Base-by-base conservation (phyloP, 2,113 vertebrate species). In the Cynoglossus semilaevis region DNA sequence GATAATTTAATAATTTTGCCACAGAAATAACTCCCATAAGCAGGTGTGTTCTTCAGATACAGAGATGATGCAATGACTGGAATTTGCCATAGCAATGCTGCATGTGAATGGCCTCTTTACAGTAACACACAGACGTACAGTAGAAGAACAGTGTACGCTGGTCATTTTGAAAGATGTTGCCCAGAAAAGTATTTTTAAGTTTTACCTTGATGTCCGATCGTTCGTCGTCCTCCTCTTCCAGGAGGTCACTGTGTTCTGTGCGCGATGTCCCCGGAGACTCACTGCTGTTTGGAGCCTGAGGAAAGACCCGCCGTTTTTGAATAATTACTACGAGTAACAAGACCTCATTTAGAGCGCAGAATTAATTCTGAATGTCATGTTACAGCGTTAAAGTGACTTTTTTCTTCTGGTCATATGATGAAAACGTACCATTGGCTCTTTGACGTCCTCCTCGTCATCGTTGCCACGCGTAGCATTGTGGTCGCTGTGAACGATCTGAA, bases 261-360 rank as follows among this genome's bases (percentile, higher is more conserved):
- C 91, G 92, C 11, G 92, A 93, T 0, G 92, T 93, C 70, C 90
- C 90, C 0, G 91, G 90, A 85, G 93, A 94, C 74, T 94, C 93
- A 2, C 91, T 93, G 75, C 91, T 93, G 83, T 93, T 93, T 0
- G 92, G 91, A 74, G 91, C 92, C 93, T 94, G 87, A 71, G 66
- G 79, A 72, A 74, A 83, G 71, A 84, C 67, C 64, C 45, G 66
- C 62, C 49, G 69, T 64, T 69, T 71, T 41, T 70, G 60, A 81
- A 69, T 63, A 72, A 56, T 87, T 74, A 80, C 69, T 63, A 37
- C 35, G 54, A 66, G 59, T 63, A 80, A 67, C 70, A 63, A 70
- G 56, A 76, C 50, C 63, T 74, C 40, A 42, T 61, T 72, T 51
- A 41, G 52, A 63, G 44, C 74, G 70, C 70, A 65, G 71, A 69